Base-by-base conservation (phyloP, 1,140 invertebrate species). In the Lepidostoma basale region DNA sequence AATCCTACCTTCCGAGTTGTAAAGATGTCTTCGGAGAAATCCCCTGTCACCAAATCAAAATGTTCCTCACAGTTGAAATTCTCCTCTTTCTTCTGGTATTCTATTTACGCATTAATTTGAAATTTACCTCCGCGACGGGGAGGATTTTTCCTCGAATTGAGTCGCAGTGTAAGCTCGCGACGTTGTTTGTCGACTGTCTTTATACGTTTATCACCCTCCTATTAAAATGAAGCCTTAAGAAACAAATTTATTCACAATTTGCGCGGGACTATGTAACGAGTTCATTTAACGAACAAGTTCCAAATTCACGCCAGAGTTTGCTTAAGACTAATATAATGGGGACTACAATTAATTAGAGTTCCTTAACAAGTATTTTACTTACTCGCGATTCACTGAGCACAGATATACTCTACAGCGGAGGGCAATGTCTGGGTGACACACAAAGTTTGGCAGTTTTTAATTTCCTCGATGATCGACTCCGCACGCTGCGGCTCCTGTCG, bases 11-110 rank as follows among this genome's bases (percentile, higher is more conserved):
- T 33, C 8, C 12, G 26, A 36, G 22, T 33, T 56, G 28, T 22
- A 33, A 33, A 33, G 52, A 56, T 16, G 28, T 56, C 52, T 30
- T 39, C 28, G 28, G 28, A 22, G 10, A 33, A 56, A 56, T 56
- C 52, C 52, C 52, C 52, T 22, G 52, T 12, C 52, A 30, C 28
- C 0, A 10, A 39, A 56, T 39, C 16, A 56, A 56, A 56, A 39
- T 39, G 28, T 56, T 56, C 52, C 30, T 56, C 52, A 56, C 52
- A 36, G 28, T 36, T 56, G 33, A 39, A 33, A 56, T 14, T 9
- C n/a, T 56, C 18, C 14, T 56, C 12, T 33, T 20, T 12, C 8
- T 56, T 18, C 52, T 23, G 25, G 16, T 56, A 16, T 56, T 36
- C 22, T 56, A 16, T 56, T 56, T 56, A 18, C 16, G 28, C 3